Base-by-base conservation (phyloP, 2,113 vertebrate genomes). In the Chroicocephalus ridibundus region DNA sequence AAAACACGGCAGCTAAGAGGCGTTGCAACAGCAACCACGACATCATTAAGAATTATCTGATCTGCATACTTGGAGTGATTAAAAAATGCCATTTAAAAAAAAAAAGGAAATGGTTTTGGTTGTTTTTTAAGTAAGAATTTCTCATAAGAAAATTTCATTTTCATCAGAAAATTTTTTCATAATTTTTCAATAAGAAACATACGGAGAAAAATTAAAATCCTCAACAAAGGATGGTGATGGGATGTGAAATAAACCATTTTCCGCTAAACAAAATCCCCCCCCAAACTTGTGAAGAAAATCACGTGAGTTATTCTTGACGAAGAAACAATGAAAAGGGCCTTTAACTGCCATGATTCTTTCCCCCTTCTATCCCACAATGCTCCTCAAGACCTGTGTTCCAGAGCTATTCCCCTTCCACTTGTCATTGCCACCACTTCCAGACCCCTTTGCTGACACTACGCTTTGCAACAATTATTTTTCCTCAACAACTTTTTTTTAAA, bases 341-440 rank as follows among this genome's bases (percentile, higher is more conserved):
- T n/a, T 3, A 66, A 29, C 29, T 42, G 5, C 60, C 10, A 0
- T 1, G n/a, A 25, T 11, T 31, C 31, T 68, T 3, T 3, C 5
- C 6, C 6, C 46, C 19, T 19, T 16, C 6, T 1, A 2, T 3
- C 14, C 14, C 4, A 0, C 18, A 15, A 0, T 2, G 2, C 10
- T 51, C 54, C 57, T 60, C 38, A 17, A n/a, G 55, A 24, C 27
- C 36, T 2, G 5, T 2, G 6, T 36, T 70, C 52, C 57, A 68
- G 54, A 65, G 36, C 5, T 47, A 2, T 15, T 83, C 34, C 54
- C 40, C 11, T 15, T 21, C 80, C 3, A 0, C 29, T n/a, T 14
- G 3, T 22, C 21, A 0, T 7, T 64, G 52, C 60, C 62, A 18
- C 60, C 62, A 18, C 72, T 84, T n/a, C 21, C 77, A 74, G 10